Conservation (phyloP, 2,797 vertebrate genomes). For the Chaenodraco wilsoni region DNA sequence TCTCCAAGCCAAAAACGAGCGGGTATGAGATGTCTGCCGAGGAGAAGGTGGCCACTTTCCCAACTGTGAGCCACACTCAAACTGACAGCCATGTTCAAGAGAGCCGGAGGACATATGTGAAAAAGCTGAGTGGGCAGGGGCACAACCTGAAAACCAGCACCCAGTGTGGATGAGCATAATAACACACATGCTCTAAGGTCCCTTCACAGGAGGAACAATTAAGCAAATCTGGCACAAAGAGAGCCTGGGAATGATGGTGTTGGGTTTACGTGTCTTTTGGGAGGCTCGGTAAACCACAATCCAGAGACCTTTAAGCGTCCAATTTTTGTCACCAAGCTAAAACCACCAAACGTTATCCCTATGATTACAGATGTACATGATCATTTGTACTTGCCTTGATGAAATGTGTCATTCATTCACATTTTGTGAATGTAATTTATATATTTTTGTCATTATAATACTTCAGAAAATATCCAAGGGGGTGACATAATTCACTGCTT, state of each 20-base stretch:
- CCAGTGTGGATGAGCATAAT: conserved; percentile 60
- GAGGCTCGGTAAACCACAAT: conserved; percentile 51
- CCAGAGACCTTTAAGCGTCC: conserved; percentile 36
- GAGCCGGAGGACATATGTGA: conserved; percentile 68
- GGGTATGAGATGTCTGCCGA: conserved; percentile 62
- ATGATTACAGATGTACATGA: conserved; percentile 31
- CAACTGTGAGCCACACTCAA: conserved; percentile 66
- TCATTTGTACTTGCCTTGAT: conserved; percentile 25
- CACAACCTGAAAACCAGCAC: conserved; percentile 59
- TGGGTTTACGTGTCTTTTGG: conserved; percentile 42
- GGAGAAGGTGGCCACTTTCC: conserved; percentile 64
- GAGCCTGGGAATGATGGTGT: conserved; percentile 59
- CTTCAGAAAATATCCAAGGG: conserved; percentile 10
- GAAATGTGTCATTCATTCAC: conserved; percentile 15
- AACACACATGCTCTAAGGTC: conserved; percentile 52
- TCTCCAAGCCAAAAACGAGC: conserved; percentile 59
- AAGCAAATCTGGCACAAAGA: conserved; percentile 58
- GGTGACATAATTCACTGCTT: conserved; percentile 32
- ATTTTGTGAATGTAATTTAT: background rate
- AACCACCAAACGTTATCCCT: conserved; percentile 20
- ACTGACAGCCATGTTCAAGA: conserved; percentile 71
- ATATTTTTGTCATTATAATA: conserved; percentile 9
- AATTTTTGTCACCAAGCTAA: conserved; percentile 44
- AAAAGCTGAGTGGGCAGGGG: conserved; percentile 51
- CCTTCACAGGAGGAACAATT: conserved; percentile 62